A percentile compares a stretch with the other conserved stretches of the same genome.
Evolutionary conservation across 2,797 vertebrate species (phyloP).

Genomic region (Poliocrania exsul): DNA sequence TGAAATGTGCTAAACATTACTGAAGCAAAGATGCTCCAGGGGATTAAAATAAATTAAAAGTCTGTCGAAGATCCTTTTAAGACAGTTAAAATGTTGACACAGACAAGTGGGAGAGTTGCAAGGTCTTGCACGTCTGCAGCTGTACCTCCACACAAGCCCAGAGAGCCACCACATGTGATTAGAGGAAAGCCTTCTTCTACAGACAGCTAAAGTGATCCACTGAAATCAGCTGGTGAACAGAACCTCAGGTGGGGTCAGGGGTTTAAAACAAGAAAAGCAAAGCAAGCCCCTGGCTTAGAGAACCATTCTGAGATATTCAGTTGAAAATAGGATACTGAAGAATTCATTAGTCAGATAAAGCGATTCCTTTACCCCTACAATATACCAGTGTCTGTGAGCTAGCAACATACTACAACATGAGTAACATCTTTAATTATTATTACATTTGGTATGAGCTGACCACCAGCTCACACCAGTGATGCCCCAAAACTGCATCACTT

Average conservation of each 20-base stretch:
- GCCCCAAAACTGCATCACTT: not conserved
- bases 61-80: not conserved
- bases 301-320: not conserved
- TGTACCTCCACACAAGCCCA: not conserved
- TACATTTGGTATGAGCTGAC: not conserved
- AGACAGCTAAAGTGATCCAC: not conserved
- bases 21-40: not conserved
- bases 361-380: not conserved
- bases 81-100: not conserved
- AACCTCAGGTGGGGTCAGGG: not conserved
- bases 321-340: not conserved
- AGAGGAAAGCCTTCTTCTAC: not conserved
- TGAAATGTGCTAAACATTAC: not conserved
- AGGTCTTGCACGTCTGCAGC: not conserved
- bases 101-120: not conserved
- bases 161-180: accelerated
- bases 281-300: not conserved
- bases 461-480: not conserved
- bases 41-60: not conserved
- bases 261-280: not conserved
- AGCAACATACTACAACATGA: accelerated
- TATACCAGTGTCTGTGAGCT: not conserved
- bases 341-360: not conserved
- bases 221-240: not conserved
- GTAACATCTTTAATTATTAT: not conserved